Conservation (phyloP, 2,797 vertebrate genomes). For the Micromesistius poutassou region DNA sequence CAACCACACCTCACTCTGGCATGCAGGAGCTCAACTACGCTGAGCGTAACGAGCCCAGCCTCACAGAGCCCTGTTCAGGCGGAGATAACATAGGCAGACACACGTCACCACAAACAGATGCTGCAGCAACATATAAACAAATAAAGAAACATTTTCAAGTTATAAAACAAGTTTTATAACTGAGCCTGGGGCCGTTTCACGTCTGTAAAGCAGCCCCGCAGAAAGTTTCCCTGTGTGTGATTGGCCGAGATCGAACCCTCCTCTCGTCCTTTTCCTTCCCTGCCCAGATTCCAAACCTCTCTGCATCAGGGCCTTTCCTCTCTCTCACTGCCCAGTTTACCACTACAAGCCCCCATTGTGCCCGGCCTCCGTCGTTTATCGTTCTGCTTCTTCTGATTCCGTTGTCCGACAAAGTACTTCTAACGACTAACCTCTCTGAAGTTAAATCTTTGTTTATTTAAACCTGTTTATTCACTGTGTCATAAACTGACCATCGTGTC, state of each 20-base stretch:
- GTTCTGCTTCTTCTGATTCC: not conserved
- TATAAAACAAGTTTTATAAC: not conserved
- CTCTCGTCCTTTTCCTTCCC: slow-evolving; percentile 24
- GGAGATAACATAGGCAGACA: no score
- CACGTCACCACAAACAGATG: no score
- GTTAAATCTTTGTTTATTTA: not conserved
- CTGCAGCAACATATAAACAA: not conserved
- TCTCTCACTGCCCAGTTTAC: slow-evolving; percentile 20
- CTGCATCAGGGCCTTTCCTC: slow-evolving; percentile 1
- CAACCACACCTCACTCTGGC: slow-evolving; percentile 62
- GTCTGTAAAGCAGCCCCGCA: slow-evolving; percentile 53
- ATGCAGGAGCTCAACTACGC: slow-evolving; percentile 46
- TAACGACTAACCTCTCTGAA: not conserved
- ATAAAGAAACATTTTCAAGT: not conserved
- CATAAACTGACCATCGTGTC: slow-evolving; percentile 10
- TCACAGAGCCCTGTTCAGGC: no score
- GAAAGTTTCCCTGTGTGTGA: slow-evolving; percentile 26
- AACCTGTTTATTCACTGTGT: not conserved
- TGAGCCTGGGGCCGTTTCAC: slow-evolving; percentile 45
- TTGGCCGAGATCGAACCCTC: slow-evolving; percentile 56
- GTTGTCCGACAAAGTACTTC: not conserved
- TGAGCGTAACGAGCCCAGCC: slow-evolving; percentile 5
- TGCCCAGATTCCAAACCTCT: slow-evolving; percentile 22
- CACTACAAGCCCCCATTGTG: slow-evolving; percentile 20
- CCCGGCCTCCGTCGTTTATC: not conserved